Conservation (phyloP, 2,113 vertebrate genomes). For the Monopterus albus region DNA sequence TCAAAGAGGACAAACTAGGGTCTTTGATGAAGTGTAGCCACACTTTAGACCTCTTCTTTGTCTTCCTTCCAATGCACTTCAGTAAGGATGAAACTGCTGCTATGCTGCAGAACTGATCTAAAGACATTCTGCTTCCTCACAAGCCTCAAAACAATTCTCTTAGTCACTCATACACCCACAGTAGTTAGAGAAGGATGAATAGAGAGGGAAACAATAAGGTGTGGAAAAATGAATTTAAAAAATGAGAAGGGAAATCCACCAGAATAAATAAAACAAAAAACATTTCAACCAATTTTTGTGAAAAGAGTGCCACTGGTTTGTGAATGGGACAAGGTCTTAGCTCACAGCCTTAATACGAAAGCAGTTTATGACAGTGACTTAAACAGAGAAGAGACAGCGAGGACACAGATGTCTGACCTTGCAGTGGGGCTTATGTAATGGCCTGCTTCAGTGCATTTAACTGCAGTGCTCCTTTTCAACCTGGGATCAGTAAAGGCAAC, state of each 20-base stretch:
- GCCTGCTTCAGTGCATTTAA: constrained; percentile 78
- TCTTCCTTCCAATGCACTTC: constrained; percentile 71
- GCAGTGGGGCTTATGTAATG: constrained; percentile 79
- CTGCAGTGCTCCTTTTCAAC: constrained; percentile 73
- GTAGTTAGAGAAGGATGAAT: constrained; percentile 23
- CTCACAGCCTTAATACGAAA: constrained; percentile 53
- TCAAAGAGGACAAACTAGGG: constrained; percentile 79
- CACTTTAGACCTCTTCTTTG: constrained; percentile 77
- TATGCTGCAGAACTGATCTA: constrained; percentile 57
- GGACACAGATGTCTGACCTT: constrained; percentile 78
- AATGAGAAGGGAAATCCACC: constrained; percentile 34
- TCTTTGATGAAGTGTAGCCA: constrained; percentile 76
- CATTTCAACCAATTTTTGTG: constrained; percentile 38
- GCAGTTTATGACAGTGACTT: constrained; percentile 64
- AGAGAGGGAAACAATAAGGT: constrained; percentile 26
- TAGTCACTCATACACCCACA: constrained; percentile 34
- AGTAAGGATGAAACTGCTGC: constrained; percentile 66
- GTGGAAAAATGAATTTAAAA: constrained; percentile 10
- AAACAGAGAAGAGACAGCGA: constrained; percentile 70
- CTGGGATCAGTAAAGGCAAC: constrained; percentile 71
- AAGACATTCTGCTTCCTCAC: constrained; percentile 57
- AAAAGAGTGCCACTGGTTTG: constrained; percentile 38
- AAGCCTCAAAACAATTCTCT: constrained; percentile 27
- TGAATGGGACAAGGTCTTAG: constrained; percentile 33
- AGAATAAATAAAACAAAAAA: constrained; percentile 38